Evolutionary conservation across 2,888 invertebrate species (phyloP).

Genomic region (Drosophila monieri): DNA sequence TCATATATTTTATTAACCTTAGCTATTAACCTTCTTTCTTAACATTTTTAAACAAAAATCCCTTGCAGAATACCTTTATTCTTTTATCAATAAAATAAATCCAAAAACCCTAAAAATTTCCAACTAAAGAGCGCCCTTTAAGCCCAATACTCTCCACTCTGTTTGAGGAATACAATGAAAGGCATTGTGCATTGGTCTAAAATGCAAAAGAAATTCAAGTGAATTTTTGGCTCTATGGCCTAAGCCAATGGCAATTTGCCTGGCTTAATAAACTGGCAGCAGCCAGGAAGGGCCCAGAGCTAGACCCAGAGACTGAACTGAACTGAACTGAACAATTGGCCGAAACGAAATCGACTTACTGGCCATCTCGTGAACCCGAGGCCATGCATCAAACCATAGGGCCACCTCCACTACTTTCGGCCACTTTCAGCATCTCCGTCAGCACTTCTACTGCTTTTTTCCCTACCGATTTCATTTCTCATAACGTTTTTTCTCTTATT

Average conservation of each 20-base stretch:
- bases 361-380: conserved; percentile 46
- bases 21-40: no score
- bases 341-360: conserved; percentile 41
- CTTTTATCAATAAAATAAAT: no score
- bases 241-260: conserved; percentile 20
- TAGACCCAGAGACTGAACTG: no score
- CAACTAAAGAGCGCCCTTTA: background rate
- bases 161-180: background rate
- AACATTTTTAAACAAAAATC: no score
- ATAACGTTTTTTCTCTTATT: background rate
- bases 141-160: background rate
- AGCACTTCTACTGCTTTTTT: conserved; percentile 18
- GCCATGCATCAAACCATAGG: conserved; percentile 33
- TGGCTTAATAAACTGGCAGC: conserved; percentile 22
- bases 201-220: conserved; percentile 6
- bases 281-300: conserved; percentile 2
- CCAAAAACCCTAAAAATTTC: no score
- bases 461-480: background rate
- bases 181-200: conserved; percentile 1
- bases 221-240: conserved; percentile 9
- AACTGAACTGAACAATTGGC: conserved; percentile 28
- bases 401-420: background rate
- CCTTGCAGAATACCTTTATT: no score
- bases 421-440: conserved; percentile 30
- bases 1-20: no score